phyloP scores from a whole-genome alignment of 2,888 invertebrate genomes.

The Seira ritae region DNA sequence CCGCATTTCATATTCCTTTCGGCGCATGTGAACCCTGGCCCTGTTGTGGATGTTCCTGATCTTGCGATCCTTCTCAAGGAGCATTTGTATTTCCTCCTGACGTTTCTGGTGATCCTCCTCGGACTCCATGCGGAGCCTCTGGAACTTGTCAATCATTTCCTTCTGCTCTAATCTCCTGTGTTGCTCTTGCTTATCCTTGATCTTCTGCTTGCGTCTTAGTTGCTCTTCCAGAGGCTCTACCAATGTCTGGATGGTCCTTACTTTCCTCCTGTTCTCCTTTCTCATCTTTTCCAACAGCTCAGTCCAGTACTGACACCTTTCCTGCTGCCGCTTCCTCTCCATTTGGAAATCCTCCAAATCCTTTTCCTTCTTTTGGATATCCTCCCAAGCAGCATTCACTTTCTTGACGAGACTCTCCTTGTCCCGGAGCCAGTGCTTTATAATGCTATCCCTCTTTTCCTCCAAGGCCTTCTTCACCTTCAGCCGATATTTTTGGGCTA shows the following conservation, averaged over 20 bases:
- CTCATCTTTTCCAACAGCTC: constrained; percentile 58
- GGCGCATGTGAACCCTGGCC: constrained; percentile 60
- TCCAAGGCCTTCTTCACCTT: constrained; percentile 68
- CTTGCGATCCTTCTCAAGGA: constrained; percentile 32
- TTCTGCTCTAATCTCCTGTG: constrained; percentile 39
- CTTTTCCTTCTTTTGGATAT: constrained; percentile 51
- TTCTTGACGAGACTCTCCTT: constrained; percentile 66
- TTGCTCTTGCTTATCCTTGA: constrained; percentile 42
- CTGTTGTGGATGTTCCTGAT: constrained; percentile 32
- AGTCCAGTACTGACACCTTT: constrained; percentile 68
- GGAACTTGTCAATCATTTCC: constrained; percentile 46
- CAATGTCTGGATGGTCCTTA: constrained; percentile 53
- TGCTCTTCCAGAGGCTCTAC: constrained; percentile 64
- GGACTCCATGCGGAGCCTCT: constrained; percentile 22
- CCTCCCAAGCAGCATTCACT: constrained; percentile 65
- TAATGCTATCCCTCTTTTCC: constrained; percentile 62
- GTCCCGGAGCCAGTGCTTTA: constrained; percentile 68
- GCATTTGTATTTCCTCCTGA: constrained; percentile 30
- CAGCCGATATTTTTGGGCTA: constrained; percentile 66
- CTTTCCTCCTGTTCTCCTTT: constrained; percentile 54
- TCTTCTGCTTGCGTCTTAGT: constrained; percentile 30
- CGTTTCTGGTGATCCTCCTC: constrained; percentile 22
- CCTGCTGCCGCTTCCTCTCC: constrained; percentile 61
- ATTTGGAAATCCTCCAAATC: constrained; percentile 41
- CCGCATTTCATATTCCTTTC: constrained; percentile 35